Evolutionary conservation across 2,113 vertebrate genomes (phyloP), one percentile per base, ranked within the genome.

Genomic region (Rhagologus leucostigma): DNA sequence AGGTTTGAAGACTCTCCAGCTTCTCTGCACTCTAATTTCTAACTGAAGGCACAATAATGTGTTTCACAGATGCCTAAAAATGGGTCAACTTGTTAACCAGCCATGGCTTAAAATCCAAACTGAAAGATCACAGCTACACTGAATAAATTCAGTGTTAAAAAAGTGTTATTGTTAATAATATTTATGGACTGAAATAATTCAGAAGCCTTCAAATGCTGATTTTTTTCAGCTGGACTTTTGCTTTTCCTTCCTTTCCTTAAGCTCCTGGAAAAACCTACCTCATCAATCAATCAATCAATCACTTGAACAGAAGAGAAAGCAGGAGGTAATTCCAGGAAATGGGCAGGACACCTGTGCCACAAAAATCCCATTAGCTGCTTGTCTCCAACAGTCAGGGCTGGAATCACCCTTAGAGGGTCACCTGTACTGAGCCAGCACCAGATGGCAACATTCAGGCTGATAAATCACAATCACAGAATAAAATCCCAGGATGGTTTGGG

Each of bases 11-110:
- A 39, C 68, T 90, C 70, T 96, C 55, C 87, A 83, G 70, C 30
- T 84, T 85, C 89, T 52, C 71, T 47, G 87, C 94, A 62, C 84
- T 86, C 42, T 55, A 55, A 79, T 94, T 94, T 91, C 82, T 88
- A 70, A 74, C 82, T 52, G 22, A 80, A 96, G 47, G 67, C 63
- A 86, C 71, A 80, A 60, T 70, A 74, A 90, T 70, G 44, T 81
- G 53, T 88, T 90, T 84, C 92, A 78, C 96, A 94, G 83, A 92
- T 62, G 71, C 79, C 68, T 78, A 35, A 80, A 90, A 96, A 67
- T 46, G 71, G 88, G 89, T 91, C 89, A 90, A 23, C 44, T 22
- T 23, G 47, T 74, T 92, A 70, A 95, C 70, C 42, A 84, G 33
- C 11, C 80, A 42, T 10, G 27, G 87, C 41, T 84, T 60, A 32